Base-by-base conservation (phyloP, 2,888 invertebrate species). In the Drosophila ezoana region DNA sequence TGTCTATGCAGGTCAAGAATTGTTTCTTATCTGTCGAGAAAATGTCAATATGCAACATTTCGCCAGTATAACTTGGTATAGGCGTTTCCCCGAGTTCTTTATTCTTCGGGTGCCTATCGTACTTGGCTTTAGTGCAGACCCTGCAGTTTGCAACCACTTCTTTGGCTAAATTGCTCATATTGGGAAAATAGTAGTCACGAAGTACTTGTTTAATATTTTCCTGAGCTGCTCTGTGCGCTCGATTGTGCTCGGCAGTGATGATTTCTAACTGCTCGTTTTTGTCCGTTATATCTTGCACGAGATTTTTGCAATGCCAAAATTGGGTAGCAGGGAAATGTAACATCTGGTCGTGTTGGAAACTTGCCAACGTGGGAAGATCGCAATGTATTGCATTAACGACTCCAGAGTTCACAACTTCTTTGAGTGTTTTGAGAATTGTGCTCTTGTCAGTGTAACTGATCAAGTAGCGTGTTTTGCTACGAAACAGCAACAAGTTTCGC, bases 31-130 rank as follows among this genome's bases (percentile, higher is more conserved):
- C 40, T 40, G 14, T 40, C 35, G 35, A 35, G 35, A 37, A 40
- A 3, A 43, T 43, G 43, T 43, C 43, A 18, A 43, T 43, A 11
- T 43, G 43, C 43, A 43, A 18, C 43, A 43, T 43, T 43, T 40
- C 23, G 23, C 23, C 23, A 23, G 23, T 5, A 23, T 23, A 23
- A 4, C 23, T 23, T 23, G 23, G 23, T 23, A 23, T 23, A 23
- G 5, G 23, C 23, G 23, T 23, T 5, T 23, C 23, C 23, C 23
- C 23, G 23, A 23, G 23, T 23, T 23, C 23, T 23, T 23, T 5
- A 5, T 23, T 23, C 23, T 6, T 5, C 23, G 23, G 23, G 4
- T 23, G 23, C 23, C 23, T 23, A 23, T 23, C 23, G 23, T 23
- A 23, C 23, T 23, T 23, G 8, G 40, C 40, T 40, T 40, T 14